Evolutionary conservation across 2,888 invertebrate species (phyloP).

Genomic region (Sinopyrophorus schimmeli): DNA sequence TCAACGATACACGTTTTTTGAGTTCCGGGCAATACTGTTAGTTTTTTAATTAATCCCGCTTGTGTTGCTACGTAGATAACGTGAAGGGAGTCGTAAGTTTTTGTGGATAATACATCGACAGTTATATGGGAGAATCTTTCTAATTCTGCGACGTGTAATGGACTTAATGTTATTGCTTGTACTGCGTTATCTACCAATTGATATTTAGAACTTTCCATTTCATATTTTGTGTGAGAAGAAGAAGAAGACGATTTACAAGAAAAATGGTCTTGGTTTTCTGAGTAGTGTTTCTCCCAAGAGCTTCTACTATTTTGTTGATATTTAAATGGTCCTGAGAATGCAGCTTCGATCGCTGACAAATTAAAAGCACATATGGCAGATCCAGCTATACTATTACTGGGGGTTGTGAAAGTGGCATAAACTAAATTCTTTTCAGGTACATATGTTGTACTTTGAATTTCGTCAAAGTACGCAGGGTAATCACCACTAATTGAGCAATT

Average conservation of each 20-base stretch:
- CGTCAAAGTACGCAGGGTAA: constrained; percentile 85
- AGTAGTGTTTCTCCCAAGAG: constrained; percentile 73
- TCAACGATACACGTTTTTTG: constrained; percentile 83
- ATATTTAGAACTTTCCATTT: constrained; percentile 70
- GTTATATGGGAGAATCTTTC: constrained; percentile 79
- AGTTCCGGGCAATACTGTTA: constrained; percentile 71
- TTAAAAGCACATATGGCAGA: constrained; percentile 92
- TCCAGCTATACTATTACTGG: constrained; percentile 85
- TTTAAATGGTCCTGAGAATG: constrained; percentile 86
- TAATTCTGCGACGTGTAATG: constrained; percentile 70
- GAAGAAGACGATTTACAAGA: constrained; percentile 61
- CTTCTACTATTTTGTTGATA: constrained; percentile 76
- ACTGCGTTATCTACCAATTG: constrained; percentile 88
- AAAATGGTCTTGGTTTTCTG: constrained; percentile 63
- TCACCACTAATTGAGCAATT: constrained; percentile 84
- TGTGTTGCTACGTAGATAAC: constrained; percentile 82
- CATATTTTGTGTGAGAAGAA: too few relatives aligned
- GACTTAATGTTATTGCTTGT: constrained; percentile 70
- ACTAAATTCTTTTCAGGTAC: constrained; percentile 75
- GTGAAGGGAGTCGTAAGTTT: constrained; percentile 69
- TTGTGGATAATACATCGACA: constrained; percentile 78
- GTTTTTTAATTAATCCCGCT: constrained; percentile 76
- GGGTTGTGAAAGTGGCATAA: constrained; percentile 84
- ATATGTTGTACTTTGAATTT: constrained; percentile 84
- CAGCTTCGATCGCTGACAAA: constrained; percentile 75